Evolutionary conservation across 2,797 vertebrate species (phyloP), one percentile per base, ranked within the genome.

Genomic region (Cyprinodon diabolis): DNA sequence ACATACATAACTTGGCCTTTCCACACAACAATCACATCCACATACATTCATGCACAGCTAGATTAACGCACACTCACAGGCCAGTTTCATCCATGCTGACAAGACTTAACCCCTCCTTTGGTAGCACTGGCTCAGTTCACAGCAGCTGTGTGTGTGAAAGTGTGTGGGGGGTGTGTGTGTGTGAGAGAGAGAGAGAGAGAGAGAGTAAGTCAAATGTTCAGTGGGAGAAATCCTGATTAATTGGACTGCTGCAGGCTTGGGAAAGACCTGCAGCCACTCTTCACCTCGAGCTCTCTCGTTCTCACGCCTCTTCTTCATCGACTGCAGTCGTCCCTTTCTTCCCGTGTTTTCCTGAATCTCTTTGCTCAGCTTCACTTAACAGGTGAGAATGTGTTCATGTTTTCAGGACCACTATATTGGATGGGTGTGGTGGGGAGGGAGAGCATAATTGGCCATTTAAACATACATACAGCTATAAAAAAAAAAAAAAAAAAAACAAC

Each of bases 241-340:
- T 93, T 93, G 90, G 90, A 88, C 89, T 79, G 87, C 85, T 87
- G 85, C 83, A 86, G 86, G 82, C 86, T 90, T 87, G 85, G 83
- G 84, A 91, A 92, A 91, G 85, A 88, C 82, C 87, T 69, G 68
- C 60, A 76, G 74, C 68, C 68, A 37, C 81, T 82, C 72, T 79
- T 69, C 54, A 7, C 69, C 70, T 69, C 49, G 63, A 69, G 65
- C 30, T 68, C 73, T 66, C 63, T 52, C 57, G 69, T 54, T 79
- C 57, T 81, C 75, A 77, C 69, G 52, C 73, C 72, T 79, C 30
- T 72, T 37, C 21, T 63, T 51, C 66, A 21, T 79, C 62, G 3
- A 48, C 37, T 43, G n/a, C 55, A 15, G 52, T 60, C 66, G 13
- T 75, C 75, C 77, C 43, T 65, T 75, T 80, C 76, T 71, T 21